These are phyloP conservation scores for Heterotilapia buettikoferi DNA, from an alignment of 2,113 vertebrate genomes.

Conservation along the genomic window DNA sequence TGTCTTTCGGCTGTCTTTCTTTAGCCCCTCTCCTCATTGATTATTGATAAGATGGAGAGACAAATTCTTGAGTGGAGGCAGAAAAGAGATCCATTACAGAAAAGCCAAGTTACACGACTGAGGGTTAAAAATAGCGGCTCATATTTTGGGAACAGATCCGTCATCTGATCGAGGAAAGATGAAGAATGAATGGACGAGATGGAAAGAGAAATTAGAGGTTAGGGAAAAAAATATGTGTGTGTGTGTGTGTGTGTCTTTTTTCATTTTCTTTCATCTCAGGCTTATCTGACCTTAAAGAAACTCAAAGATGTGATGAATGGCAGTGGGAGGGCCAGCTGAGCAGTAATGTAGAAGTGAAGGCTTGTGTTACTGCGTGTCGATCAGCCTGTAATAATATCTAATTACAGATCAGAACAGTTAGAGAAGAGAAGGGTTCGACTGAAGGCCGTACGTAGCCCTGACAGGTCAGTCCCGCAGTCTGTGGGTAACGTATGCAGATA, in stretches of 20 bases:
- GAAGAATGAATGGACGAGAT: background rate
- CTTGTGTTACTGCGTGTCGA: constrained; percentile 43
- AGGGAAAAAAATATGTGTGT: background rate
- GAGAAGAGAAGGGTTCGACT: background rate
- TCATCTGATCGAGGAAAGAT: background rate
- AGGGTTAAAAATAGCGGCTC: constrained; percentile 15
- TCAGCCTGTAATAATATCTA: constrained; percentile 43
- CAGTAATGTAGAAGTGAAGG: constrained; percentile 26
- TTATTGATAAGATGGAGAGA: constrained; percentile 45
- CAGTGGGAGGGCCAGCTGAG: background rate
- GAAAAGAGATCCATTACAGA: constrained; percentile 43
- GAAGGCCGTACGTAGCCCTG: background rate
- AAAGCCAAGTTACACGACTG: background rate
- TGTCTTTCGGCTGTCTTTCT: constrained; percentile 4
- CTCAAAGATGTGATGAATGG: background rate
- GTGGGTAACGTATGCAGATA: constrained; percentile 17
- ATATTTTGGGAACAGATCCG: constrained; percentile 9
- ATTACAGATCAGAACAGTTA: constrained; percentile 48
- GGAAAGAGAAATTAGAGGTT: background rate
- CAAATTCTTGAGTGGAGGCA: constrained; percentile 3
- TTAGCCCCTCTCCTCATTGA: constrained; percentile 36
- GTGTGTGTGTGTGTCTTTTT: background rate
- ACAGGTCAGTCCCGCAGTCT: background rate
- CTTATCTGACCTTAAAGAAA: background rate
- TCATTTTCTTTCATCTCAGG: background rate